Evolutionary conservation across 2,797 vertebrate species (phyloP).

Genomic region (Eidolon dupreanum): DNA sequence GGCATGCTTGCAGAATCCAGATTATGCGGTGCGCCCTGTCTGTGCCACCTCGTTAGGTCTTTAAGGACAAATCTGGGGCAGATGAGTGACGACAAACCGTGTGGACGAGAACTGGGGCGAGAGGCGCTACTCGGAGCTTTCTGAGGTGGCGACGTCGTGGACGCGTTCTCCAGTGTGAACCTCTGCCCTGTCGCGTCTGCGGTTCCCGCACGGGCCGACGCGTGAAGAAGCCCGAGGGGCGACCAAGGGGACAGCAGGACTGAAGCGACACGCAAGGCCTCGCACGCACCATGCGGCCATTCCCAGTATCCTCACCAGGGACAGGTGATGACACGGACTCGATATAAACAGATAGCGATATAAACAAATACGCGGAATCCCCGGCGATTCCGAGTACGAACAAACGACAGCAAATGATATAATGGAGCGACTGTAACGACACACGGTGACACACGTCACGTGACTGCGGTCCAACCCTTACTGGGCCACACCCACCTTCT

Average conservation of each 20-base stretch:
- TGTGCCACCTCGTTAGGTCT: not conserved
- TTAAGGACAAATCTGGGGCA: not conserved
- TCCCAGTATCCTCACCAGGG: not conserved
- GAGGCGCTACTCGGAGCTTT: not conserved
- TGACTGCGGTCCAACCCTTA: not conserved
- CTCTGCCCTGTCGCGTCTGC: not conserved
- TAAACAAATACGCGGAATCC: too few species aligned
- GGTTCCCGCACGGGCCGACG: not conserved
- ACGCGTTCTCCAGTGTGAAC: not conserved
- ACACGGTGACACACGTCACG: too few species aligned
- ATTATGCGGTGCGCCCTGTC: not conserved
- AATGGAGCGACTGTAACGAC: not conserved
- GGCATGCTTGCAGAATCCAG: not conserved
- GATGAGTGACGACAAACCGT: not conserved
- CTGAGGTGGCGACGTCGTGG: not conserved
- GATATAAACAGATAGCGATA: too few species aligned
- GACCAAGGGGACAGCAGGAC: not conserved
- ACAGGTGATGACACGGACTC: not conserved
- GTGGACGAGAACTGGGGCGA: not conserved
- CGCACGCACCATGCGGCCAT: not conserved
- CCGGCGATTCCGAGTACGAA: not conserved
- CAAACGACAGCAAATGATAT: not conserved
- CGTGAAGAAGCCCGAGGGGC: too few species aligned
- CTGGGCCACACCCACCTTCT: not conserved
- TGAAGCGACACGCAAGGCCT: too few species aligned